Percentiles rank a stretch among this genome's conserved stretches.
Evolutionary conservation across 2,797 vertebrate genomes (phyloP).

Genomic region (Micrastur ruficollis): DNA sequence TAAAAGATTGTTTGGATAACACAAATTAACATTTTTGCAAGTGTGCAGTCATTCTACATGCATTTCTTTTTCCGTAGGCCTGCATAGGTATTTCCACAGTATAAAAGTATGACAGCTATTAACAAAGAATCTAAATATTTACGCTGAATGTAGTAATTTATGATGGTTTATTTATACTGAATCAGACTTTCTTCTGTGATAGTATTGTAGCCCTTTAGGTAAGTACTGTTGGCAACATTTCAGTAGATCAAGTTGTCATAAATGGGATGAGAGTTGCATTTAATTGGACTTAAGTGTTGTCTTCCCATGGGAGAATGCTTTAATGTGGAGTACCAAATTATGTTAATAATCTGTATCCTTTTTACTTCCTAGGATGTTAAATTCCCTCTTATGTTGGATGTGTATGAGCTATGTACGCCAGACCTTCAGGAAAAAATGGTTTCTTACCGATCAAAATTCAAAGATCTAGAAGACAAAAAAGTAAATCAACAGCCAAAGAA

Average conservation of each 20-base stretch:
- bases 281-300: not conserved
- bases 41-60: not conserved
- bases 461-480: conserved; percentile 94
- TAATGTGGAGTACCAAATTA: not conserved
- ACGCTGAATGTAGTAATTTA: not conserved
- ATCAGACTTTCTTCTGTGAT: not conserved
- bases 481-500: conserved; percentile 88
- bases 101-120: not conserved
- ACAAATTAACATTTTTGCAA: not conserved
- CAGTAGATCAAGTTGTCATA: not conserved
- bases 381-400: conserved; percentile 98
- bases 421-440: conserved; percentile 96
- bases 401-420: conserved; percentile 92
- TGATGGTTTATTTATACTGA: not conserved
- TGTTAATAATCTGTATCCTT: not conserved
- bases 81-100: not conserved
- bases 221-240: not conserved
- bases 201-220: not conserved
- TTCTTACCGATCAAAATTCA: conserved; percentile 91
- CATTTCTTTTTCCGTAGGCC: not conserved
- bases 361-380: conserved; percentile 88
- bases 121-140: not conserved
- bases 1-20: not conserved
- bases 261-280: not conserved
- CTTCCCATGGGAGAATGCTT: not conserved